Conservation (phyloP, 2,797 vertebrate genomes). For the Clarias fuscus region DNA sequence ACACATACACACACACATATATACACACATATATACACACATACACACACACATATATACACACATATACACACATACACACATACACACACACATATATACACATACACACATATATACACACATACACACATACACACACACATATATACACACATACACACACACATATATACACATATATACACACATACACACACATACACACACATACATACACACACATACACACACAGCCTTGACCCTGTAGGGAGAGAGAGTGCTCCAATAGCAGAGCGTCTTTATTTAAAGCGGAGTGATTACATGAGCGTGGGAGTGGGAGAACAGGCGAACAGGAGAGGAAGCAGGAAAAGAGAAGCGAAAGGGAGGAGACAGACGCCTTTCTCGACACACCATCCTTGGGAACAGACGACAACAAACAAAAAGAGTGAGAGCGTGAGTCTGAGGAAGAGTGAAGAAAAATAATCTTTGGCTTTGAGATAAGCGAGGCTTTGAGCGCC, state of each 20-base stretch:
- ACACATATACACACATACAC: no score
- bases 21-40: not conserved
- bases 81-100: not conserved
- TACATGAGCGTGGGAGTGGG: slow-evolving; percentile 23
- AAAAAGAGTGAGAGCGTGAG: slow-evolving; percentile 16
- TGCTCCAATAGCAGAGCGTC: not conserved
- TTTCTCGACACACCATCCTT: slow-evolving; percentile 34
- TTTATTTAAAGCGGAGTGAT: slow-evolving; percentile 23
- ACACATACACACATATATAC: not conserved
- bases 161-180: not conserved
- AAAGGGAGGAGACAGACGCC: slow-evolving; percentile 29
- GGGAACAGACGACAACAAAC: slow-evolving; percentile 37
- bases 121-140: slow-evolving; percentile 9
- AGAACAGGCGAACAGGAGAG: slow-evolving; percentile 18
- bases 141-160: not conserved
- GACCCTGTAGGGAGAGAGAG: slow-evolving; percentile 1
- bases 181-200: not conserved
- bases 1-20: slow-evolving; percentile 5
- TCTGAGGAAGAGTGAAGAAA: slow-evolving; percentile 24
- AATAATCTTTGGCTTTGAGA: slow-evolving; percentile 34
- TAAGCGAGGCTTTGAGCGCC: slow-evolving; percentile 38
- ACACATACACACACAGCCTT: slow-evolving; percentile 13
- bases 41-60: not conserved
- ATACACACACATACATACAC: not conserved
- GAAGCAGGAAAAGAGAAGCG: slow-evolving; percentile 14